Conservation (phyloP, 1,140 invertebrate genomes). For the Lepidostoma basale region DNA sequence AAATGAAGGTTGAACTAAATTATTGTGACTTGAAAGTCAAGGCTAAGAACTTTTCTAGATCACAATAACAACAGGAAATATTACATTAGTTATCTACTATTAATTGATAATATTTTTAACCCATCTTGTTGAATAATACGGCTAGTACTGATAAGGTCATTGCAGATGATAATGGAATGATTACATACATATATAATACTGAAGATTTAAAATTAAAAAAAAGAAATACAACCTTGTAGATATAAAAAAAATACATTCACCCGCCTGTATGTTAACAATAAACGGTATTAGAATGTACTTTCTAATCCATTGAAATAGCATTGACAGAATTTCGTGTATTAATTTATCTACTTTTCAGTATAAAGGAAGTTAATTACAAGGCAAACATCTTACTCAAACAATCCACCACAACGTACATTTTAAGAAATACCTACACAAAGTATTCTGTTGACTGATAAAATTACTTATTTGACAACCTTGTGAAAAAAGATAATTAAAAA, state of each 20-base stretch:
- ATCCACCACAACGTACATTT: no score
- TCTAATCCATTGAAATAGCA: constrained; percentile 2
- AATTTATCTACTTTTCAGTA: neutral
- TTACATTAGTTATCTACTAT: neutral
- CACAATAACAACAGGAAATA: neutral
- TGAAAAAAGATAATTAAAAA: neutral
- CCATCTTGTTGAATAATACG: neutral
- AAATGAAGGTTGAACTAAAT: no score
- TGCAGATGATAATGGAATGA: no score
- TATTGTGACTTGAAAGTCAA: neutral
- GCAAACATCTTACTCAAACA: neutral
- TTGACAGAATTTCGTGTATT: constrained; percentile 2
- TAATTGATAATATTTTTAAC: constrained; percentile 2
- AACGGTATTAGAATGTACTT: no score
- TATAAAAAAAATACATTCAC: neutral
- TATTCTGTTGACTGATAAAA: neutral
- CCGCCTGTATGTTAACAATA: neutral
- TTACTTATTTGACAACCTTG: neutral
- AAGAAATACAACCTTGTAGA: neutral
- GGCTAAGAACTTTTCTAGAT: neutral
- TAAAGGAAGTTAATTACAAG: neutral
- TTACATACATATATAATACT: no score
- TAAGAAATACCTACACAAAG: neutral
- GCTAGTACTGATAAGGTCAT: neutral
- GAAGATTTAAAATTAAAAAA: neutral